Percentiles rank a stretch among this genome's conserved stretches.
Evolutionary conservation across 2,797 vertebrate species (phyloP).

Genomic region (Rhinella marina): DNA sequence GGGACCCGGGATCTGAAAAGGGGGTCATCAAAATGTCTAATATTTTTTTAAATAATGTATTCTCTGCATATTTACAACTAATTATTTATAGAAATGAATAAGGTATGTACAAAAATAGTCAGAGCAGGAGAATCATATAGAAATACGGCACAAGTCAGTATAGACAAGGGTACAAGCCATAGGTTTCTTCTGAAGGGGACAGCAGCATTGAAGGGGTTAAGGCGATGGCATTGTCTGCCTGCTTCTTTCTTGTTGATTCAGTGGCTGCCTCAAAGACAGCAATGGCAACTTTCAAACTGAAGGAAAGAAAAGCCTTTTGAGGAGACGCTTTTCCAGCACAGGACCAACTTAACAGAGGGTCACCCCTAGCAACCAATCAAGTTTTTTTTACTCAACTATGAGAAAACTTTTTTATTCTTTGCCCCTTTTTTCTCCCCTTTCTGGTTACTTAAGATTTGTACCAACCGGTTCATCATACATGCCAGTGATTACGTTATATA

Average conservation of each 20-base stretch:
- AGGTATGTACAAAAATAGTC: not conserved
- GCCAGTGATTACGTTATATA: no score
- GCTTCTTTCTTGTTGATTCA: constrained; percentile 17
- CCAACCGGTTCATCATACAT: constrained; percentile 8
- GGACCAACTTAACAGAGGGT: constrained; percentile 65
- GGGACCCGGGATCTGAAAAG: not conserved
- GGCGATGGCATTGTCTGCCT: constrained; percentile 45
- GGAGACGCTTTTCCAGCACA: constrained; percentile 65
- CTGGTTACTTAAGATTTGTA: constrained; percentile 39
- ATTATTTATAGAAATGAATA: not conserved
- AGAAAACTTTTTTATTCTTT: constrained; percentile 63
- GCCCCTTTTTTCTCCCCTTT: constrained; percentile 45
- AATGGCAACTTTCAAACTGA: constrained; percentile 65
- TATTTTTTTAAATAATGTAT: no score
- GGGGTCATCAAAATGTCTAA: not conserved
- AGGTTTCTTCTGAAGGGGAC: not conserved
- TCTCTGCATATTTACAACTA: no score
- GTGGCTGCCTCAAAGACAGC: constrained; percentile 61
- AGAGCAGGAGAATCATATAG: not conserved
- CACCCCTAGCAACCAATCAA: constrained; percentile 71
- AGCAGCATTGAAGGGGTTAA: constrained; percentile 34
- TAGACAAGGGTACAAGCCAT: not conserved
- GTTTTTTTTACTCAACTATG: constrained; percentile 64
- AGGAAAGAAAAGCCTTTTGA: constrained; percentile 59
- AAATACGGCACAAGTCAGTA: not conserved